These are phyloP conservation scores for Nomada flava DNA, from an alignment of 2,888 invertebrate species.

Conservation along the genomic window DNA sequence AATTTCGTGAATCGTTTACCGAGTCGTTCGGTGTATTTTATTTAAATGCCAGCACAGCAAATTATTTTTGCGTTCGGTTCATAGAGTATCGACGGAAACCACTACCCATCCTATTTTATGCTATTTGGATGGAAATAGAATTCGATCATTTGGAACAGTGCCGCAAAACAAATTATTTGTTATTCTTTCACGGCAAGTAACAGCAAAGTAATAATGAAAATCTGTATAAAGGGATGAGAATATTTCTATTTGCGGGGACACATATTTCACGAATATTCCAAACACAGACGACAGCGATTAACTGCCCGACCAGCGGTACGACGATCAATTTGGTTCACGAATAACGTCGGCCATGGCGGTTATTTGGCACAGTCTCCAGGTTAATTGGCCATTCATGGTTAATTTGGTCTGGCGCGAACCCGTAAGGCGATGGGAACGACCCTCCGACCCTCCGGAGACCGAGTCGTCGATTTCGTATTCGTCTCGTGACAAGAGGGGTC, in stretches of 20 bases:
- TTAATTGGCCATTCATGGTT: conserved; percentile 84
- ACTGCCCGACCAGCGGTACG: conserved; percentile 43
- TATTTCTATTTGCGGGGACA: not conserved
- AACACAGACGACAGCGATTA: conserved; percentile 63
- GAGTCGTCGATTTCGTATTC: conserved; percentile 78
- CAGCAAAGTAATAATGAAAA: not conserved
- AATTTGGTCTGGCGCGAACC: conserved; percentile 81
- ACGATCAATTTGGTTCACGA: conserved; percentile 68
- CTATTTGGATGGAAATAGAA: not conserved
- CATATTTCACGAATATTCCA: conserved; percentile 28
- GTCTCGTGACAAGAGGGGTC: conserved; percentile 70
- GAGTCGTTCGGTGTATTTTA: not conserved
- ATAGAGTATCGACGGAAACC: too few relatives aligned
- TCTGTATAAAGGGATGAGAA: not conserved
- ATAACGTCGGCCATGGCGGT: conserved; percentile 67
- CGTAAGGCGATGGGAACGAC: conserved; percentile 78
- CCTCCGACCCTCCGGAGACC: conserved; percentile 71
- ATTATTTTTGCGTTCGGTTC: too few relatives aligned
- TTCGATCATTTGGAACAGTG: too few relatives aligned
- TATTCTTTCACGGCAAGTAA: not conserved
- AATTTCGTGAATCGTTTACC: not conserved
- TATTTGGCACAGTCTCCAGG: conserved; percentile 77
- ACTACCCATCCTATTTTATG: not conserved
- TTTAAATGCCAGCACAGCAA: too few relatives aligned
- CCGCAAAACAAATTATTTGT: too few relatives aligned